Evolutionary conservation across 2,797 vertebrate species (phyloP).

Genomic region (Holocentrus rufus): DNA sequence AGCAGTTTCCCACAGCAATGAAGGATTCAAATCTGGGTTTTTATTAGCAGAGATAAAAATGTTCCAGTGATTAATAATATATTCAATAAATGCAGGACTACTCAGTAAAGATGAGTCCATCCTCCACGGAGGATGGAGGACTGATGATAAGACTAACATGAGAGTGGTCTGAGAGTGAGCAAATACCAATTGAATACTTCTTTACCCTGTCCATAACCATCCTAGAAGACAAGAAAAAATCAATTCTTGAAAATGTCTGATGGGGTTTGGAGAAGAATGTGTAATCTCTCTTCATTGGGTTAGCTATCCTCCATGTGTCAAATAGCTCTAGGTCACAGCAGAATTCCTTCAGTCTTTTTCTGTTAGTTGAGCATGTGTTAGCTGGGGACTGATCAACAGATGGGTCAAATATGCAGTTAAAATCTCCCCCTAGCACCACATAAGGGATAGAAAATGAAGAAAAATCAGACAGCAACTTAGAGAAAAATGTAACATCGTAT

Average conservation of each 20-base stretch:
- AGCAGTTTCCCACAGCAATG: conserved; percentile 7
- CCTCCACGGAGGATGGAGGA: neutral
- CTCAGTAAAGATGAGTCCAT: too few species aligned
- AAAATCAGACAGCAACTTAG: too few species aligned
- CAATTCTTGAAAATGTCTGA: conserved; percentile 1
- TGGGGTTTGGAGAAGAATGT: neutral
- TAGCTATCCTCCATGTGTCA: too few species aligned
- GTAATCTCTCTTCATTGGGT: neutral
- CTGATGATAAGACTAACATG: neutral
- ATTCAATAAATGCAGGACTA: conserved; percentile 1
- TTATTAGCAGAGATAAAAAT: neutral
- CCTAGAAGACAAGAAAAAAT: neutral
- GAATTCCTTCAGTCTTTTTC: too few species aligned
- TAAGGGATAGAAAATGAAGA: too few species aligned
- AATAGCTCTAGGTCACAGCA: too few species aligned
- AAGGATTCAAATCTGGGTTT: neutral
- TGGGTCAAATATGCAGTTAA: neutral
- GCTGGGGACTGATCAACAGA: too few species aligned
- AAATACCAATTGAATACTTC: neutral
- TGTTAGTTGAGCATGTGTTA: too few species aligned
- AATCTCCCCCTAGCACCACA: too few species aligned
- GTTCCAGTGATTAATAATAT: conserved; percentile 1
- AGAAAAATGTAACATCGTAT: too few species aligned
- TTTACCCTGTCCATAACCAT: neutral
- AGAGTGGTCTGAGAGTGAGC: neutral